Evolutionary conservation across 2,113 vertebrate species (phyloP).

Genomic region (Zosterops borbonicus): DNA sequence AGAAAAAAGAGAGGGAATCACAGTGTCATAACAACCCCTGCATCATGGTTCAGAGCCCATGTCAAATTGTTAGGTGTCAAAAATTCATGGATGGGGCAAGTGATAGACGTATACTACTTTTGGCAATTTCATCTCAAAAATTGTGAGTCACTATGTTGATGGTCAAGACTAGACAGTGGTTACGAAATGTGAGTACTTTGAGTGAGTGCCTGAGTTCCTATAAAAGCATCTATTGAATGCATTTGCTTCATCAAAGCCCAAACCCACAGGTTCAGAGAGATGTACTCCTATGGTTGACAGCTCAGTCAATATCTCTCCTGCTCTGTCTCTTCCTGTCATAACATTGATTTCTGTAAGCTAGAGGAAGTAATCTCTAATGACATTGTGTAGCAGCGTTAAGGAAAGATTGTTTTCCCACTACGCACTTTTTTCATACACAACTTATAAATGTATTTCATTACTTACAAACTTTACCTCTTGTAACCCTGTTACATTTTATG

Average conservation of each 20-base stretch:
- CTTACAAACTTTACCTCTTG: neutral
- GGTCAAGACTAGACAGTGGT: neutral
- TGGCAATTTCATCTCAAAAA: neutral
- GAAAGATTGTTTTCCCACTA: constrained; percentile 5
- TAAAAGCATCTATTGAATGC: neutral
- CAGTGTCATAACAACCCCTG: neutral
- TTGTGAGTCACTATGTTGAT: neutral
- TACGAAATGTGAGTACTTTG: neutral
- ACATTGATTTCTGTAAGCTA: constrained; percentile 56
- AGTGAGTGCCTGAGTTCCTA: neutral
- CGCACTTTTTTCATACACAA: neutral
- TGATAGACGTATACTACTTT: neutral
- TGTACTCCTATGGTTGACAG: constrained; percentile 40
- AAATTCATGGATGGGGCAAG: neutral
- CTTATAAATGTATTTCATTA: neutral
- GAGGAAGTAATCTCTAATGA: constrained; percentile 52
- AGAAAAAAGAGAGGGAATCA: neutral
- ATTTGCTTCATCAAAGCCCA: constrained; percentile 49
- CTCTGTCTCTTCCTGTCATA: constrained; percentile 51
- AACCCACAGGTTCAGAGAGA: constrained; percentile 35
- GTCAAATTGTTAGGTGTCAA: neutral
- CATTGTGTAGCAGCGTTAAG: neutral
- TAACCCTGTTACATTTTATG: neutral
- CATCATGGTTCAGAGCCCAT: neutral
- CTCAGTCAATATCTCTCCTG: constrained; percentile 52